phyloP scores from a whole-genome alignment of 1,140 invertebrate genomes.

The Plutomurus gul region DNA sequence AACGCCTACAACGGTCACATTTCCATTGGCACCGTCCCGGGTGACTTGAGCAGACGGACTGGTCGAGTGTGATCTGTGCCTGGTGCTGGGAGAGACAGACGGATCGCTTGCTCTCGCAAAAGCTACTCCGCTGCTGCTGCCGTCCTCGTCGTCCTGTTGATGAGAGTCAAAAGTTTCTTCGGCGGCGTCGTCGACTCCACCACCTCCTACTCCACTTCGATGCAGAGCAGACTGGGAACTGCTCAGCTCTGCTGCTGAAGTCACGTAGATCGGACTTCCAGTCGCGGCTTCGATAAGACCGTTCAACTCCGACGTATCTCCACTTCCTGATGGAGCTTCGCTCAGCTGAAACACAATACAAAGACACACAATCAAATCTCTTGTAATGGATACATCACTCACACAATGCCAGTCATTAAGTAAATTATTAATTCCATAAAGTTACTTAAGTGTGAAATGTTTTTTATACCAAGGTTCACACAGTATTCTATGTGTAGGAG shows the following conservation, averaged over 20 bases:
- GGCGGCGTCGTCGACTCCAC: constrained; percentile 29
- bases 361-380: constrained; percentile 14
- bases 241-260: constrained; percentile 67
- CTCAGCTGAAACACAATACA: constrained; percentile 65
- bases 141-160: constrained; percentile 1
- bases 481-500: too few relatives aligned
- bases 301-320: constrained; percentile 67
- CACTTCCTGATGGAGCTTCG: constrained; percentile 64
- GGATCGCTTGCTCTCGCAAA: background rate
- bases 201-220: constrained; percentile 49
- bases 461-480: too few relatives aligned
- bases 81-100: background rate
- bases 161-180: background rate
- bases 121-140: background rate
- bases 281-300: constrained; percentile 68
- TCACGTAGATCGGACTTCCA: constrained; percentile 75
- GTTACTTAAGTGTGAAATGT: too few relatives aligned
- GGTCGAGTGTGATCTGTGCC: constrained; percentile 4
- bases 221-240: constrained; percentile 59
- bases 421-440: background rate
- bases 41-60: background rate
- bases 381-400: background rate
- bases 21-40: constrained; percentile 12
- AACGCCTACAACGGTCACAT: background rate
- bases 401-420: background rate